Conservation (phyloP, 2,888 invertebrate species). For the Acanthoscelides obtectus region DNA sequence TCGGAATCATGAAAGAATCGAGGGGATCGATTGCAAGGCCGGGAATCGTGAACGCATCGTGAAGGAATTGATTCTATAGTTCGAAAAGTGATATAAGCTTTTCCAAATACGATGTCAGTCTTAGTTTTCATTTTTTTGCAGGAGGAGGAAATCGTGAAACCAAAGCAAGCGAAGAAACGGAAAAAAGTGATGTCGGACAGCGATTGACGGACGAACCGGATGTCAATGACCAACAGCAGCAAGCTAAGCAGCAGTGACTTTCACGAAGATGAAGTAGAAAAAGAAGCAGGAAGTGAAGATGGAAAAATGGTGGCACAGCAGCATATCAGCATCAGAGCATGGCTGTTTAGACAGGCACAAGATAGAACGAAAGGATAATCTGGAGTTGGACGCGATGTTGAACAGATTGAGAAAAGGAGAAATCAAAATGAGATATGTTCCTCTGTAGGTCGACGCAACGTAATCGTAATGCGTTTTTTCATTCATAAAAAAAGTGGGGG, state of each 20-base stretch:
- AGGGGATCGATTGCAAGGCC: too few relatives aligned
- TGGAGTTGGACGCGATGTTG: neutral
- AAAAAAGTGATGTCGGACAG: slow-evolving; percentile 91
- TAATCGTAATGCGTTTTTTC: neutral
- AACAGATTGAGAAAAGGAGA: neutral
- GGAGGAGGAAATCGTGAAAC: slow-evolving; percentile 89
- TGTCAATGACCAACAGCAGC: neutral
- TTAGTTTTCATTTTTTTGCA: slow-evolving; percentile 52
- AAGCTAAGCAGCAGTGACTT: neutral
- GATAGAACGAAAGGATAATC: neutral
- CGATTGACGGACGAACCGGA: slow-evolving; percentile 63
- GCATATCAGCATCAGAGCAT: neutral
- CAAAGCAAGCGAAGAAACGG: slow-evolving; percentile 85
- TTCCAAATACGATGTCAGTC: too few relatives aligned
- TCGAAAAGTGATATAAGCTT: too few relatives aligned
- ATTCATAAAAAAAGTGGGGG: too few relatives aligned
- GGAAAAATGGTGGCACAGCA: neutral
- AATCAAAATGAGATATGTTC: neutral
- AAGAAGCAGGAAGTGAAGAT: too few relatives aligned
- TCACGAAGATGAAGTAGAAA: neutral
- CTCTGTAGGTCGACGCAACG: neutral
- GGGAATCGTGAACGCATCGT: too few relatives aligned
- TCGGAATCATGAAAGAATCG: too few relatives aligned
- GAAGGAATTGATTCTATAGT: too few relatives aligned
- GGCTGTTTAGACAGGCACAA: neutral